phyloP scores from a whole-genome alignment of 2,113 vertebrate species.

The Hemiscyllium ocellatum region DNA sequence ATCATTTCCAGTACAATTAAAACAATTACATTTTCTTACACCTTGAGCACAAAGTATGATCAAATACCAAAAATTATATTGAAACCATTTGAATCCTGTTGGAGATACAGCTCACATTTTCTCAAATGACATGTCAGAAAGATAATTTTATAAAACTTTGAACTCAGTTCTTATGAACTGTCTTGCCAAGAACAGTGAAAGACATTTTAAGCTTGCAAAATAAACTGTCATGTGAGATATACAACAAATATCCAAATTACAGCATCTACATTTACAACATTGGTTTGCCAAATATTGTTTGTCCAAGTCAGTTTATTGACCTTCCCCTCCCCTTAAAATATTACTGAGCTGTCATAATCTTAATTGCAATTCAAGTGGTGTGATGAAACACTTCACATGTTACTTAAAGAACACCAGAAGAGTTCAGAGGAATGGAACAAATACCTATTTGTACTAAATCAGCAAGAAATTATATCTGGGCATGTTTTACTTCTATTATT shows the following conservation, averaged over 20 bases:
- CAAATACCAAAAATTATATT: neutral
- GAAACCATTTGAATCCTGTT: neutral
- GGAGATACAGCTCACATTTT: neutral
- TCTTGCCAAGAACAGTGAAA: neutral
- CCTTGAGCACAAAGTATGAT: neutral
- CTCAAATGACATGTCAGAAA: neutral
- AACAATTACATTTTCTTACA: slow-evolving; percentile 14
- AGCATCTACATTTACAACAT: slow-evolving; percentile 2
- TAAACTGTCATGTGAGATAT: neutral
- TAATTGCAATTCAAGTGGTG: slow-evolving; percentile 22
- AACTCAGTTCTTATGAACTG: neutral
- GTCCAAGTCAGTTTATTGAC: neutral
- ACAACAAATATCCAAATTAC: slow-evolving; percentile 1
- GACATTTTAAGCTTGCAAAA: neutral
- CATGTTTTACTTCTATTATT: neutral
- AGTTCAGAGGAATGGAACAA: neutral
- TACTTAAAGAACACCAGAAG: neutral
- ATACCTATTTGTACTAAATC: neutral
- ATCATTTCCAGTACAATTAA: neutral
- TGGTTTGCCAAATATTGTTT: neutral
- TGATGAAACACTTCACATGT: neutral
- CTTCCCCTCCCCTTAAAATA: neutral
- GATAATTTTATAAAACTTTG: neutral
- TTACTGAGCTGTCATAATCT: neutral
- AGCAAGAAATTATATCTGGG: neutral